phyloP scores from a whole-genome alignment of 2,888 invertebrate genomes.

The Microplitis manilae region DNA sequence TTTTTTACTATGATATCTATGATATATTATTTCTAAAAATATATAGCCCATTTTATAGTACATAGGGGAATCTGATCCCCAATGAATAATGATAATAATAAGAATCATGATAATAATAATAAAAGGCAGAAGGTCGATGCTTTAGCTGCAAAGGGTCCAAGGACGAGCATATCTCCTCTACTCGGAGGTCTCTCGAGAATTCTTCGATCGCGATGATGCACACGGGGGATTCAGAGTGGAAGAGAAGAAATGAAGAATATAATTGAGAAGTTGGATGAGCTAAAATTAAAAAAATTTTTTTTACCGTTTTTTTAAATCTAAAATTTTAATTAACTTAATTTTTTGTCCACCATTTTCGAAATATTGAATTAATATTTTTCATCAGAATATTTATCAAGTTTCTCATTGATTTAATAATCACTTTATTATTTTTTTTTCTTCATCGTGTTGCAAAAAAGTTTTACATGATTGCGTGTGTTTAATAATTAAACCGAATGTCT shows the following conservation, averaged over 20 bases:
- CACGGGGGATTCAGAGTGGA: neutral
- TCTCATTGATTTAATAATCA: too few species aligned
- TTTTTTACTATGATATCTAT: constrained; percentile 10
- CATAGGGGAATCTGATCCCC: constrained; percentile 30
- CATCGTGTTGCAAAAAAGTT: neutral
- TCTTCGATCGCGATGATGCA: constrained; percentile 20
- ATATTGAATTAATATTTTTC: too few species aligned
- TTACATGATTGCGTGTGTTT: neutral
- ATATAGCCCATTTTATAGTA: constrained; percentile 11
- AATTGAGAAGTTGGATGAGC: neutral
- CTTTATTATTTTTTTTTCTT: too few species aligned
- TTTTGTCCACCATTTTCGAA: neutral
- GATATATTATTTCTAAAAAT: constrained; percentile 43
- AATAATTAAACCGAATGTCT: neutral
- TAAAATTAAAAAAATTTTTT: neutral
- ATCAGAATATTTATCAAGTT: too few species aligned
- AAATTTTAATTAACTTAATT: neutral
- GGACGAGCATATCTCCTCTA: constrained; percentile 45
- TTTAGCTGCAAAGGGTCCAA: constrained; percentile 51
- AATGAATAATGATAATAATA: constrained; percentile 42
- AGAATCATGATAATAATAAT: constrained; percentile 29
- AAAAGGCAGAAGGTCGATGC: constrained; percentile 47
- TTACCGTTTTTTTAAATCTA: neutral
- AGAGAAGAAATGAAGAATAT: constrained; percentile 24
- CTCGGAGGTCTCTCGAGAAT: constrained; percentile 30